Evolutionary conservation across 1,140 invertebrate genomes (phyloP), one percentile per base, ranked within the genome.

Genomic region (Chelonus insularis): DNA sequence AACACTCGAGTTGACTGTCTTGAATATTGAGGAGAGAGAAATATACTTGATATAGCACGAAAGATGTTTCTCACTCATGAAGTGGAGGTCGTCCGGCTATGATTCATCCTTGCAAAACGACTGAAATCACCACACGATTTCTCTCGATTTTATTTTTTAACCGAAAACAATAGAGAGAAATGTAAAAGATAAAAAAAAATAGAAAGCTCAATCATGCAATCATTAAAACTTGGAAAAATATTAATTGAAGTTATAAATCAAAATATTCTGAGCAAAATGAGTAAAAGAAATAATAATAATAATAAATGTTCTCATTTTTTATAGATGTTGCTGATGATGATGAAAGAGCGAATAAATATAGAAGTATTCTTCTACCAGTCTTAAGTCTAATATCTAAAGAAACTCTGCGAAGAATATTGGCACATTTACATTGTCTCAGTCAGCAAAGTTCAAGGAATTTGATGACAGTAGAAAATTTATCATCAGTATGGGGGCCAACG

Each of bases 401-500:
- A 52, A 94, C 93, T 0, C 72, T 92, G 11, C 85, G 89, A 14
- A 86, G 87, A 63, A 81, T 96, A 47, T 84, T 95, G 8, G 86
- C 87, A 2, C 94, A 96, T 77, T 79, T 96, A 21, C 84, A 90
- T 71, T 91, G 91, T 66, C 84, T 95, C n/a, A 86, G 87, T 63
- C 86, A 87, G 1, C 88, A 92, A 72, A 84, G 85, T 66, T 81
- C 87, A 2, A 86, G 86, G 48, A 94, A 94, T 73, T 83, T 89
- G 41, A 95, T 95, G 92, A 86, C 83, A 39, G 83, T 89, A 0
- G 86, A 89, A 47, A 95, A 94, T 75, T 79, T 94, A n/a, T 89
- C 91, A 4, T 85, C 91, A 1, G 87, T 94, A 37, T 94, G 91
- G 91, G 91, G 90, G 0, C 91, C 92, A 1, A 93, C 90, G 3